Evolutionary conservation across 2,113 vertebrate genomes (phyloP).

Genomic region (Microtus oregoni): DNA sequence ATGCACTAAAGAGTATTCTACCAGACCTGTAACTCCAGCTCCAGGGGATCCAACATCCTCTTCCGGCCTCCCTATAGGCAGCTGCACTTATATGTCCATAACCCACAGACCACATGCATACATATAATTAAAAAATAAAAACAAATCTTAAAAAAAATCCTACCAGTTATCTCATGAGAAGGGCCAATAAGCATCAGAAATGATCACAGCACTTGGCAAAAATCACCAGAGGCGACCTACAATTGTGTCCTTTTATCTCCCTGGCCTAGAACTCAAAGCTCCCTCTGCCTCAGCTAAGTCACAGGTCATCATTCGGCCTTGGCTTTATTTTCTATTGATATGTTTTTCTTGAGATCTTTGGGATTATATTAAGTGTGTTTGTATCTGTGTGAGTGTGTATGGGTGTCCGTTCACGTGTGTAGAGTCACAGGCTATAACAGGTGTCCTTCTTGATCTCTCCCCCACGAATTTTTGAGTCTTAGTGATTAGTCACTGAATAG

Average conservation of each 20-base stretch:
- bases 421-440: no score
- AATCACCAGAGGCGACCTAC: background rate
- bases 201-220: background rate
- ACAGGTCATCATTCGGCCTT: background rate
- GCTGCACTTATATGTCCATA: background rate
- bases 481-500: background rate
- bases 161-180: background rate
- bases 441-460: background rate
- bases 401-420: background rate
- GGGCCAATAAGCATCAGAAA: slow-evolving; percentile 24
- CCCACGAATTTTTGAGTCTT: background rate
- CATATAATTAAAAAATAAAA: background rate
- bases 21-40: no score
- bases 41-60: no score
- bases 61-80: no score
- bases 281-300: background rate
- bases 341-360: background rate
- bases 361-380: background rate
- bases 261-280: background rate
- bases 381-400: background rate
- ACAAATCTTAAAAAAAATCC: background rate
- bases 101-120: background rate
- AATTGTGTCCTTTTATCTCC: background rate
- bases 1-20: background rate
- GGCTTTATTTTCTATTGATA: background rate